phyloP scores from a whole-genome alignment of 2,113 vertebrate genomes.

The Gambusia holbrooki region DNA sequence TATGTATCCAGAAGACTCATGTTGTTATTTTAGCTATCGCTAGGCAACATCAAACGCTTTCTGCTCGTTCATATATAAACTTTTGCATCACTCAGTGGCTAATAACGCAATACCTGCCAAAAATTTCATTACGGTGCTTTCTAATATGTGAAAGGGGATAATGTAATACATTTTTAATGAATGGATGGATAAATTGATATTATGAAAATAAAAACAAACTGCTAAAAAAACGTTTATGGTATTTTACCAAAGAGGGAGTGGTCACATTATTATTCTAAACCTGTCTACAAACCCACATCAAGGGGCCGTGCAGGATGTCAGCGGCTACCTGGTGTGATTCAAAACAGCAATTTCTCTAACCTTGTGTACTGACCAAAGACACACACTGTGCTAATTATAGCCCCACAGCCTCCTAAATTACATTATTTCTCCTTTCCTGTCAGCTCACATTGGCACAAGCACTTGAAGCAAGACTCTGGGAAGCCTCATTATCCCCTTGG shows the following conservation, averaged over 20 bases:
- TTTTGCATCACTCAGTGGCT: conserved; percentile 2
- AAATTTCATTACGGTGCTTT: too few species aligned
- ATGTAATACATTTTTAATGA: too few species aligned
- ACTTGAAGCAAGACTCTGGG: conserved; percentile 19
- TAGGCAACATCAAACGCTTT: background rate
- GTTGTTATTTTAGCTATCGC: background rate
- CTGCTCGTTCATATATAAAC: conserved; percentile 8
- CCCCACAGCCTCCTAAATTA: conserved; percentile 47
- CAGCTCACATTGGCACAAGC: conserved; percentile 54
- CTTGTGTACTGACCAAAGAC: conserved; percentile 56
- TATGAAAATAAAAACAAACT: too few species aligned
- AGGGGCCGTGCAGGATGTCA: background rate
- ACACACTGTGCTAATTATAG: conserved; percentile 65
- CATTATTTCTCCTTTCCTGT: conserved; percentile 38
- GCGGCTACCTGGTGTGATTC: conserved; percentile 15
- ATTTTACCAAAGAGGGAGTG: background rate
- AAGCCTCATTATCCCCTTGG: conserved; percentile 14
- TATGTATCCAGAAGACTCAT: background rate
- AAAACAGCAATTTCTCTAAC: conserved; percentile 44
- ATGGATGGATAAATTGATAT: background rate
- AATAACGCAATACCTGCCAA: too few species aligned
- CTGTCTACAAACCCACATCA: background rate
- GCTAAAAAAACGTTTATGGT: background rate
- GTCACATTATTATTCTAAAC: conserved; percentile 1
- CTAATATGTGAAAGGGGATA: too few species aligned